Evolutionary conservation across 1,140 invertebrate species (phyloP), one percentile per base, ranked within the genome.

Genomic region (Zophobas morio): DNA sequence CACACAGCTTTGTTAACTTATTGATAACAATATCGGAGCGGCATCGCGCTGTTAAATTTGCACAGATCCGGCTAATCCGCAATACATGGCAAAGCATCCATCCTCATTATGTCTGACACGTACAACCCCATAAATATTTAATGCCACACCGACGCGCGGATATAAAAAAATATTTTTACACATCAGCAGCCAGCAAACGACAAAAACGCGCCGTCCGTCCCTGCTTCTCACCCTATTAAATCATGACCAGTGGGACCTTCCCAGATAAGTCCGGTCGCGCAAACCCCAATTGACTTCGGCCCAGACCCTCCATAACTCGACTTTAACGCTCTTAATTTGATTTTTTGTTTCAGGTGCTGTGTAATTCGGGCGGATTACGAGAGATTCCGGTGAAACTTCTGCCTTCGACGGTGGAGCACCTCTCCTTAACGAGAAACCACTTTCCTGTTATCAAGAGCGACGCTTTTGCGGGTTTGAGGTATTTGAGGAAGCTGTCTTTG

Each of bases 341-440:
- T 78, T 82, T 74, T 60, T 82, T 82, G 81, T 87, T 84, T 32
- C 88, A 96, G 94, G 94, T 95, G 60, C 90, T 95, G 78, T 96
- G 94, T 89, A 95, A 96, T 88, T 95, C 93, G 70, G 94, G 94
- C 74, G 92, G 92, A 40, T 86, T 95, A 76, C 89, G 90, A 53
- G 93, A 94, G 80, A 94, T 96, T 63, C 94, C 94, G 37, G 89
- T 92, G 32, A 89, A 89, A 36, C 88, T 91, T 51, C 86, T 96
- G 63, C 93, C 94, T 5, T 81, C 89, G 0, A 92, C 91, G 36
- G 93, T 96, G 57, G 94, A 95, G 85, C 94, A 96, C 82, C 85
- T 96, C 60, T 94, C 94, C 0, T 83, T 96, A 66, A 94, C 93
- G 46, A 94, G 94, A 83, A 95, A 95, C 85, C 91, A 94, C 84